Evolutionary conservation across 2,888 invertebrate genomes (phyloP).

Genomic region (Orthonevra nobilis): DNA sequence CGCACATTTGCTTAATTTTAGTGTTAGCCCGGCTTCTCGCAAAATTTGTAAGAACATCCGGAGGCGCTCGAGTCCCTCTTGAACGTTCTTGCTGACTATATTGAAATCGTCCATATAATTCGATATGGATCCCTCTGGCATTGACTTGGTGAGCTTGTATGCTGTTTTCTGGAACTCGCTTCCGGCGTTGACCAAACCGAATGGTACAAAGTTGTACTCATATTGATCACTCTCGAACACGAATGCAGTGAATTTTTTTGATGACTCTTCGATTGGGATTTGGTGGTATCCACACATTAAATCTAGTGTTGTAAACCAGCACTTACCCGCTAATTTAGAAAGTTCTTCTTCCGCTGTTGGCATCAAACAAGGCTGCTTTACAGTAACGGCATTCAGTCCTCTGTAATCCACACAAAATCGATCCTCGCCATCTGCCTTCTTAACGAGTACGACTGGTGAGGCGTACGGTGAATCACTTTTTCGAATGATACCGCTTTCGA

Average conservation of each 20-base stretch:
- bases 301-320: background rate
- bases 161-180: background rate
- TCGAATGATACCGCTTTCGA: background rate
- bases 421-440: background rate
- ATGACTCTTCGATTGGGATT: background rate
- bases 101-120: background rate
- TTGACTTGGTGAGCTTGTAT: background rate
- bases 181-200: background rate
- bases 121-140: background rate
- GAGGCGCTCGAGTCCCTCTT: background rate
- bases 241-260: background rate
- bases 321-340: too few relatives aligned
- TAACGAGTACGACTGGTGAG: background rate
- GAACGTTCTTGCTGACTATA: background rate
- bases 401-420: too few relatives aligned
- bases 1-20: conserved; percentile 1
- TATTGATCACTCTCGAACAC: background rate
- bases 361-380: too few relatives aligned
- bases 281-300: background rate
- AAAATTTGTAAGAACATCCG: background rate
- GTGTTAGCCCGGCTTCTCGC: background rate
- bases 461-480: background rate
- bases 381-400: too few relatives aligned
- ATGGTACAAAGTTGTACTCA: background rate
- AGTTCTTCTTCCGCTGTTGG: too few relatives aligned